Percentiles rank a stretch among this genome's conserved stretches.
Conservation (phyloP, 2,113 vertebrate genomes). For the Oreochromis tanganicae region DNA sequence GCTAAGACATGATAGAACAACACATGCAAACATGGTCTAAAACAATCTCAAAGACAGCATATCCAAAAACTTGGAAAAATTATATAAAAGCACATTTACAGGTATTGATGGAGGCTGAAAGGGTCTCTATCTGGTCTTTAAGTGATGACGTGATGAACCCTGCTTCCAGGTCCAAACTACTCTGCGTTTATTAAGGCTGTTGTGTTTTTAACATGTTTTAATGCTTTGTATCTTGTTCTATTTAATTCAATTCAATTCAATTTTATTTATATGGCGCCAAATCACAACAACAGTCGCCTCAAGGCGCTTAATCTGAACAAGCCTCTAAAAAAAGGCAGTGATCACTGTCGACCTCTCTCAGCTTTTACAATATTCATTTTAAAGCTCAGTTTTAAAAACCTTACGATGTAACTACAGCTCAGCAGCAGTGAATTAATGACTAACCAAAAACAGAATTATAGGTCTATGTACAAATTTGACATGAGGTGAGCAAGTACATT, state of each 20-base stretch:
- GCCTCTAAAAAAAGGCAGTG: neutral
- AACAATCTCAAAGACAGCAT: neutral
- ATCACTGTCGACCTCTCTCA: neutral
- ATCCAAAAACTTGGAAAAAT: neutral
- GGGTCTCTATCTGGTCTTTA: neutral
- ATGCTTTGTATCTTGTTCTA: neutral
- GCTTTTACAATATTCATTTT: neutral
- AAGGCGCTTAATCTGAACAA: neutral
- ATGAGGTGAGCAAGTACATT: neutral
- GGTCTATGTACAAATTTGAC: neutral
- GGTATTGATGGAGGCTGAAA: neutral
- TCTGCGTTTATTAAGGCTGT: neutral
- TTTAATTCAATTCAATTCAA: neutral
- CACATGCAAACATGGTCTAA: neutral
- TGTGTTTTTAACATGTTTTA: neutral
- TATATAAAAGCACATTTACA: neutral
- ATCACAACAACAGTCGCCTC: too few species aligned
- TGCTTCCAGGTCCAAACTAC: neutral
- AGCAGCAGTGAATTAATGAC: neutral
- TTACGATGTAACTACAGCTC: neutral
- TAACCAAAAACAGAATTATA: neutral
- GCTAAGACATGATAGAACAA: neutral
- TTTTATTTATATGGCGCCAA: too few species aligned
- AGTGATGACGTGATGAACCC: neutral
- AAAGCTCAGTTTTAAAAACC: neutral